Conservation (phyloP, 2,113 vertebrate genomes). For the Pseudorectes ferrugineus region DNA sequence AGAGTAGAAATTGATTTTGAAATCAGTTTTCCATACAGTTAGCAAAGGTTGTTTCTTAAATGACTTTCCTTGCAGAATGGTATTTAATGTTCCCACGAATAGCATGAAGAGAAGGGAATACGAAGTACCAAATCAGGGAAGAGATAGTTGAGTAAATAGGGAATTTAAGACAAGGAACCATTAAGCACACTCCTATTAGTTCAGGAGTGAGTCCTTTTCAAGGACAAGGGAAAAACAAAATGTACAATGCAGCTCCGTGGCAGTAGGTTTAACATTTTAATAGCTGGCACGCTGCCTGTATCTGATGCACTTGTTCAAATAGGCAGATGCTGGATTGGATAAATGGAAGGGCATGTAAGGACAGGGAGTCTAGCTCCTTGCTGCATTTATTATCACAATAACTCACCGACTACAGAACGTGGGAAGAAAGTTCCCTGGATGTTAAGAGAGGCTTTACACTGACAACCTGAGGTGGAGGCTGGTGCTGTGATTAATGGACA, state of each 20-base stretch:
- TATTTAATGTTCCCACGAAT: not conserved
- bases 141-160: constrained; percentile 1
- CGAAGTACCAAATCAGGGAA: not conserved
- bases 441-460: not conserved
- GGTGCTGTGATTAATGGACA: constrained; percentile 6
- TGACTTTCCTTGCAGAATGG: not conserved
- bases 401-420: constrained; percentile 4
- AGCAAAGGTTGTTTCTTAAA: not conserved
- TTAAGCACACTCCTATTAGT: constrained; percentile 4
- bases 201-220: constrained; percentile 30
- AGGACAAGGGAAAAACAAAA: constrained; percentile 55
- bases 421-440: constrained; percentile 45
- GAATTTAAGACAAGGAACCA: not conserved
- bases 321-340: constrained; percentile 56
- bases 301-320: constrained; percentile 46
- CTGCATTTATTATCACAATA: constrained; percentile 52
- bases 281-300: constrained; percentile 57
- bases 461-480: not conserved
- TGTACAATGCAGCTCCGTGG: constrained; percentile 25
- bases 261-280: constrained; percentile 56
- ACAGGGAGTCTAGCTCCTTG: constrained; percentile 31
- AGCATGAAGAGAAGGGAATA: not conserved
- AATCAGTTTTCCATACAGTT: not conserved
- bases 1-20: not conserved
- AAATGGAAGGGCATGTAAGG: constrained; percentile 61